These are phyloP conservation scores for Condylura cristata DNA, from an alignment of 2,113 vertebrate species.

Conservation along the genomic window DNA sequence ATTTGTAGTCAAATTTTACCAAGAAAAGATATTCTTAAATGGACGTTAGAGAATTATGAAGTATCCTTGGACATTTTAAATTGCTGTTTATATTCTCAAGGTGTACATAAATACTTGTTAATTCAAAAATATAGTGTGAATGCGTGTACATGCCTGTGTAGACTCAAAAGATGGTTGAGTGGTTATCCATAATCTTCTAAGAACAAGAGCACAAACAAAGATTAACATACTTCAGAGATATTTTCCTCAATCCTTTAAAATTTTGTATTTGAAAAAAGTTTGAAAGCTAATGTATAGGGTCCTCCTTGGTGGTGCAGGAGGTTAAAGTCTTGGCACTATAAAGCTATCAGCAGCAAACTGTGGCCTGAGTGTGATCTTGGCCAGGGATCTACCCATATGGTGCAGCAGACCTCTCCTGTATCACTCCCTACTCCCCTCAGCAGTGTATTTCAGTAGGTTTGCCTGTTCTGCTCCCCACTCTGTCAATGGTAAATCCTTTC, in stretches of 20 bases:
- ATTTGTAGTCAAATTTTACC: neutral
- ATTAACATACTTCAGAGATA: neutral
- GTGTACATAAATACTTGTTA: neutral
- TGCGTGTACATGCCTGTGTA: fast-evolving
- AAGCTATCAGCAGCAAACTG: too few relatives aligned
- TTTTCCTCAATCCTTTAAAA: neutral
- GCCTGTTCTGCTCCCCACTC: too few relatives aligned
- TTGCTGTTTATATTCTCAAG: neutral
- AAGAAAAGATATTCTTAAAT: neutral
- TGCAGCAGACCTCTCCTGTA: too few relatives aligned
- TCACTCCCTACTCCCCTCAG: too few relatives aligned
- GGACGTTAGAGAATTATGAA: neutral
- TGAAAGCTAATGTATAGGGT: neutral
- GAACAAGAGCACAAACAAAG: neutral
- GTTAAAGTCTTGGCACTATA: too few relatives aligned
- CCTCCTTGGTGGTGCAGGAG: too few relatives aligned
- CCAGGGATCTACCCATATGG: too few relatives aligned
- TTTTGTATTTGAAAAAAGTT: neutral
- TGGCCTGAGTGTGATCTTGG: too few relatives aligned
- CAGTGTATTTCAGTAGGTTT: too few relatives aligned
- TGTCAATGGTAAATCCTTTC: too few relatives aligned
- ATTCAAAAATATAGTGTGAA: neutral
- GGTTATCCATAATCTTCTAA: neutral
- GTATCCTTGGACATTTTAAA: neutral
- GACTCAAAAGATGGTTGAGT: neutral